Conservation (phyloP, 2,888 invertebrate species). For the Chrysodeixis includens region DNA sequence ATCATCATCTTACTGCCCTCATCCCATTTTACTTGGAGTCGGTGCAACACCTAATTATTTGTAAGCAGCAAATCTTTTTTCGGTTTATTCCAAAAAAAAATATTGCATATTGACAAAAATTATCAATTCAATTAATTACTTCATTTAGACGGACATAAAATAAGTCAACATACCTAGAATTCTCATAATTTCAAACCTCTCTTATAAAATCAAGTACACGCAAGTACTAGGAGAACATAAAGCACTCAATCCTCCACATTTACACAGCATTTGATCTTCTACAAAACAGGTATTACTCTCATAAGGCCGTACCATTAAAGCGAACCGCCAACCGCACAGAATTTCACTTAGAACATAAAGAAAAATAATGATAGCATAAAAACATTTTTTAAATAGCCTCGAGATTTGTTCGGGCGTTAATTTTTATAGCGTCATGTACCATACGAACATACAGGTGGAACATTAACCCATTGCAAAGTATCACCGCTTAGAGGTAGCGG, state of each 20-base stretch:
- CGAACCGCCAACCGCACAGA: conserved; percentile 16
- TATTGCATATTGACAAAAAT: no score
- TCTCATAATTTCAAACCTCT: not conserved
- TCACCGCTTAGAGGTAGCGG: conserved; percentile 42
- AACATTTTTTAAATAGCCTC: conserved; percentile 41
- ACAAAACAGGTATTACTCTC: conserved; percentile 28
- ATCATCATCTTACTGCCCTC: no score
- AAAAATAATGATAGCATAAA: conserved; percentile 37
- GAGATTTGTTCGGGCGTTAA: conserved; percentile 48
- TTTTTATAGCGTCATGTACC: conserved; percentile 46
- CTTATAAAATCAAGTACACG: not conserved
- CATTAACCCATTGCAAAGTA: conserved; percentile 35
- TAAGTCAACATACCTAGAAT: not conserved
- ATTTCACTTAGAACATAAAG: conserved; percentile 34
- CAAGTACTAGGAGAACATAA: not conserved
- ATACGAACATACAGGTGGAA: conserved; percentile 26
- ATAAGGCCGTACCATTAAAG: conserved; percentile 30
- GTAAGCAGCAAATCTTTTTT: no score
- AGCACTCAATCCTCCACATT: conserved; percentile 5
- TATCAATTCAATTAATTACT: no score
- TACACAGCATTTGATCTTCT: conserved; percentile 32
- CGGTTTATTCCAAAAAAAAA: no score
- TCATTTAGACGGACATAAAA: not conserved
- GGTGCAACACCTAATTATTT: no score
- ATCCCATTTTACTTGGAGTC: no score